Base-by-base conservation (phyloP, 2,888 invertebrate species). In the Marronus borbonicus region DNA sequence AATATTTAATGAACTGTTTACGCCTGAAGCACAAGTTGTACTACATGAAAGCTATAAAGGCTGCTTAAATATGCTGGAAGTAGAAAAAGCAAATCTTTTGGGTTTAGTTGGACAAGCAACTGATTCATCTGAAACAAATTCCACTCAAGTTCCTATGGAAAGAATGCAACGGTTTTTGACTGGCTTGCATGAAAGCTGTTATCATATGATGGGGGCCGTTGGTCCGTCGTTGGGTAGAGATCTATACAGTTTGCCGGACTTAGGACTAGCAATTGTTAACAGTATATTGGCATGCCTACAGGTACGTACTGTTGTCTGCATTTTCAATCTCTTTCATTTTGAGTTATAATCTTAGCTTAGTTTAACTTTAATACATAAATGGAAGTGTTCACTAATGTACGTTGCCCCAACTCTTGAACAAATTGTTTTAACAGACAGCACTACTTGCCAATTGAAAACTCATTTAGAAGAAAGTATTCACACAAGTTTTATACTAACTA, bases 161-260 rank as follows among this genome's bases (percentile, higher is more conserved):
- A 92, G 95, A 83, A 96, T 97, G 96, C 97, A 97, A 86, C 91
- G 92, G 79, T 97, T 96, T 88, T 89, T 97, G 78, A 92, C 93
- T 72, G 92, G 92, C 70, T 90, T 96, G 69, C 95, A 96, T 85
- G 97, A 97, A 81, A 93, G 93, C 82, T 95, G 96, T 85, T 95
- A 93, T 85, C 94, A 95, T 85, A 91, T 95, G 89, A 90, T 96
- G 85, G 95, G 95, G 31, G 93, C 94, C 50, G 93, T 95, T 62
- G 95, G 95, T 0, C 91, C 92, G 17, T 93, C 94, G 5, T 90
- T 98, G n/a, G 96, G 96, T 0, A 92, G 95, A 83, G 96, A 97
- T 89, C 92, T 98, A 84, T 98, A 96, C 89, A 92, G 92, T 80
- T 90, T 94, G 80, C 92, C 94, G 7, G 94, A 94, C 69, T 91